A percentile compares a stretch with the other conserved stretches of the same genome.
phyloP scores from a whole-genome alignment of 2,113 vertebrate species.

The Nerophis lumbriciformis region DNA sequence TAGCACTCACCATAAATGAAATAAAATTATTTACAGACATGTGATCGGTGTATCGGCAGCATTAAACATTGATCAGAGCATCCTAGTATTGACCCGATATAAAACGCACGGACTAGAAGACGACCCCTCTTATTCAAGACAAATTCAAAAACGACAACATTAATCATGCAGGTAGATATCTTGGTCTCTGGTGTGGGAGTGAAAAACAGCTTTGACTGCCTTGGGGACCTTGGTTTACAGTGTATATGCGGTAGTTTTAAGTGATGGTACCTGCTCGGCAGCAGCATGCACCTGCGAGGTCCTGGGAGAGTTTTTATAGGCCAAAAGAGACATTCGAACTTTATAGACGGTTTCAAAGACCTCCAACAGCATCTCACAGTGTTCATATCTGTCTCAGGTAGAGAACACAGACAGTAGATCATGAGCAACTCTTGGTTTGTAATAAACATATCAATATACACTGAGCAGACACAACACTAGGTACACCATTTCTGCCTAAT shows the following conservation, averaged over 20 bases:
- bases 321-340: slow-evolving; percentile 69
- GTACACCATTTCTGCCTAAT: no score
- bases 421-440: background rate
- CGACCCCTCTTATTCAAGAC: background rate
- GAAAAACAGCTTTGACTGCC: no score
- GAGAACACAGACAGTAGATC: background rate
- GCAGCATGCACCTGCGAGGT: slow-evolving; percentile 48
- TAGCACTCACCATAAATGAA: no score
- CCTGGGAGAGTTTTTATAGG: slow-evolving; percentile 63
- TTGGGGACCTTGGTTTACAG: no score
- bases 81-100: no score
- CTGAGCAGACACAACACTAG: no score
- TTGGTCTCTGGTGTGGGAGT: no score
- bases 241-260: no score
- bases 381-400: slow-evolving; percentile 64
- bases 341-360: slow-evolving; percentile 75
- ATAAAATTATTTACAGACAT: no score
- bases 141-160: background rate
- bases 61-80: no score
- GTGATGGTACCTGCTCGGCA: slow-evolving; percentile 61
- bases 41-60: no score
- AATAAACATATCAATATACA: background rate
- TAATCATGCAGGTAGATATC: background rate
- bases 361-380: slow-evolving; percentile 69
- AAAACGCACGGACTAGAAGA: no score